These are phyloP conservation scores for Altica lythri DNA, from an alignment of 2,888 invertebrate genomes.

Conservation along the genomic window DNA sequence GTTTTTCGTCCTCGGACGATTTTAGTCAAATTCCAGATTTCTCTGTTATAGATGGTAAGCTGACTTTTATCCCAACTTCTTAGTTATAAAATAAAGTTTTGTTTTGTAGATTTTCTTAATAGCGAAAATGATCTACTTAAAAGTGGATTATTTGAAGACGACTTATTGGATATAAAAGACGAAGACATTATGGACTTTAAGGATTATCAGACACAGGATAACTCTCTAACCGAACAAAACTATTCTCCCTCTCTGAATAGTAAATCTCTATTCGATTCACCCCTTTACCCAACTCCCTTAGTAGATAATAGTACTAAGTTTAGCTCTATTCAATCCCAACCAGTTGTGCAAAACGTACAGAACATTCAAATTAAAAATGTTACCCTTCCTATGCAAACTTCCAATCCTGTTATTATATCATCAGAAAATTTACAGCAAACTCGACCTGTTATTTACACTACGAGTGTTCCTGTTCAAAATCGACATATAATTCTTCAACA, in stretches of 20 bases:
- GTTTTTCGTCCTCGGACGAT: conserved; percentile 56
- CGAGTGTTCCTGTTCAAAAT: conserved; percentile 45
- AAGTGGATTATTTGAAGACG: conserved; percentile 61
- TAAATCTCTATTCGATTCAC: conserved; percentile 28
- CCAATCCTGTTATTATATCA: conserved; percentile 49
- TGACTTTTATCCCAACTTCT: conserved; percentile 1
- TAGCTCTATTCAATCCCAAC: conserved; percentile 32
- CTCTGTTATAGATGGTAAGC: conserved; percentile 71
- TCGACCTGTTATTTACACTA: conserved; percentile 51
- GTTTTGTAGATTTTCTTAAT: conserved; percentile 42
- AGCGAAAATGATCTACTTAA: conserved; percentile 71
- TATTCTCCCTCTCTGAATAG: conserved; percentile 32
- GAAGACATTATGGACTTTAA: conserved; percentile 58
- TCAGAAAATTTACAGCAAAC: conserved; percentile 39
- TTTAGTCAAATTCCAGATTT: conserved; percentile 69
- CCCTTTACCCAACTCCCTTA: conserved; percentile 32
- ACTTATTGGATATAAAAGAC: conserved; percentile 59
- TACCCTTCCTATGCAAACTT: conserved; percentile 38
- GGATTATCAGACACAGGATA: conserved; percentile 55
- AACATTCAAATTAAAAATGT: conserved; percentile 11
- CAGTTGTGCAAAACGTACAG: conserved; percentile 32
- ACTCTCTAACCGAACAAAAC: conserved; percentile 41
- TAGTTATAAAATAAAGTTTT: conserved; percentile 2
- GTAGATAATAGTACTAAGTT: conserved; percentile 37
- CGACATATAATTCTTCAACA: conserved; percentile 45